phyloP scores from a whole-genome alignment of 2,888 invertebrate species.

The Drosophila nr. perissopoda region DNA sequence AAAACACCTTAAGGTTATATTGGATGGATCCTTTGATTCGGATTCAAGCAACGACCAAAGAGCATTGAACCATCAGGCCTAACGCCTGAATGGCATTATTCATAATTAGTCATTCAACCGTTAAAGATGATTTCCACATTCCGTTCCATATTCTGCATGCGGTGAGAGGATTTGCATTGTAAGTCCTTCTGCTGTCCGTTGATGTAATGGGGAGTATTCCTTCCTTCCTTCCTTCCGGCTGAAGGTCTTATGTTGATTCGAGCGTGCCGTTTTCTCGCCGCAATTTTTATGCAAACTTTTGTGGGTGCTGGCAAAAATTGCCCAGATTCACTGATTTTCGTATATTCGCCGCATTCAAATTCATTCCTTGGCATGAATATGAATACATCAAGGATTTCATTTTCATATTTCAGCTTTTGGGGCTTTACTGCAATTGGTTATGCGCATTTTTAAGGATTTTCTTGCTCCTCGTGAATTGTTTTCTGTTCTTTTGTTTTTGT shows the following conservation, averaged over 20 bases:
- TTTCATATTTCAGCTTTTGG: background rate
- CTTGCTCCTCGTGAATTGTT: conserved; percentile 34
- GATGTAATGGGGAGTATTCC: background rate
- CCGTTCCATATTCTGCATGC: conserved; percentile 44
- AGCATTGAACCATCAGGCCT: conserved; percentile 27
- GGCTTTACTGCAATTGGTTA: conserved; percentile 44
- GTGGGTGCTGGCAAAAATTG: conserved; percentile 9
- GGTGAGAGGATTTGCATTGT: conserved; percentile 78
- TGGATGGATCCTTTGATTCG: conserved; percentile 50
- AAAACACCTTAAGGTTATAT: conserved; percentile 70
- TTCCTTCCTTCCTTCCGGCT: conserved; percentile 35
- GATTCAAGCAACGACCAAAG: conserved; percentile 32
- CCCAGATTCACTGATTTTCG: background rate
- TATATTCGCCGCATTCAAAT: conserved; percentile 40
- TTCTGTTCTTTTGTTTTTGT: background rate
- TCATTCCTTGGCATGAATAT: conserved; percentile 71
- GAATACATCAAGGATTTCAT: conserved; percentile 48
- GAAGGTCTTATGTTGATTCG: conserved; percentile 77
- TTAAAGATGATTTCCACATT: conserved; percentile 82
- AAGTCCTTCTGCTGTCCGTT: conserved; percentile 19
- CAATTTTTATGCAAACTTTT: conserved; percentile 64
- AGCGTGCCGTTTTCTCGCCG: conserved; percentile 58
- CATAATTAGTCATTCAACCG: conserved; percentile 82
- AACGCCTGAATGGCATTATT: conserved; percentile 77
- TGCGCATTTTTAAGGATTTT: conserved; percentile 76